phyloP scores from a whole-genome alignment of 2,797 vertebrate genomes.

The Micropoecilia bifurca region DNA sequence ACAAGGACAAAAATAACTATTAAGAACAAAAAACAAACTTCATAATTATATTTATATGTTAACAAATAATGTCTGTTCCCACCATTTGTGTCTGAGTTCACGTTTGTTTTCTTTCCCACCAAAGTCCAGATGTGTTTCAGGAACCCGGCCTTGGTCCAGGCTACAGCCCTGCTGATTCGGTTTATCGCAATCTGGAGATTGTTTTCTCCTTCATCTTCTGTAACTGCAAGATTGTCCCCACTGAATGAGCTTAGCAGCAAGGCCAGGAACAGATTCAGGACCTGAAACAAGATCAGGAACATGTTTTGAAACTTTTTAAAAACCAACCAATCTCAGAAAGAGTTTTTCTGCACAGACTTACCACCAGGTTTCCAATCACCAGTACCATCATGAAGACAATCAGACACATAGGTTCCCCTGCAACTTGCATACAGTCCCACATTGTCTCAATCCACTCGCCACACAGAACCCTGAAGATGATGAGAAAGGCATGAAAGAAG shows the following conservation, averaged over 20 bases:
- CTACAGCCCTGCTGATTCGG: slow-evolving; percentile 85
- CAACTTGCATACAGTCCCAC: slow-evolving; percentile 97
- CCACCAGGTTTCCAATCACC: slow-evolving; percentile 95
- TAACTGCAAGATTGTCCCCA: slow-evolving; percentile 85
- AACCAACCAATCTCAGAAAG: not conserved
- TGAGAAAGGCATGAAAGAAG: slow-evolving; percentile 97
- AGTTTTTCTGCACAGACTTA: slow-evolving; percentile 72
- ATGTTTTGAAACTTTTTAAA: slow-evolving; percentile 73
- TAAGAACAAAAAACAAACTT: not conserved
- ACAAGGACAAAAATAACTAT: not conserved
- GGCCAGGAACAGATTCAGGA: slow-evolving; percentile 94
- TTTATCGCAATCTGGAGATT: slow-evolving; percentile 92
- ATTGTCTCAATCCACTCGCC: slow-evolving; percentile 98
- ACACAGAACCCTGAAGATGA: slow-evolving; percentile 93
- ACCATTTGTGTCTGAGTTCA: slow-evolving; percentile 19
- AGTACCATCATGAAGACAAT: slow-evolving; percentile 95
- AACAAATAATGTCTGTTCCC: not conserved
- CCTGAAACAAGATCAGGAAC: slow-evolving; percentile 79
- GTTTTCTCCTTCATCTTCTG: slow-evolving; percentile 92
- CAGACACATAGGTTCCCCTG: slow-evolving; percentile 89
- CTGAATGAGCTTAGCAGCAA: slow-evolving; percentile 95
- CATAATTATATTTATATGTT: not conserved
- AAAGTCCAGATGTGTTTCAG: slow-evolving; percentile 64
- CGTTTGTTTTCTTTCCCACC: slow-evolving; percentile 41
- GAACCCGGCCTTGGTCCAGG: slow-evolving; percentile 76